Conservation (phyloP, 2,113 vertebrate species). For the Pollimyrus isidori region DNA sequence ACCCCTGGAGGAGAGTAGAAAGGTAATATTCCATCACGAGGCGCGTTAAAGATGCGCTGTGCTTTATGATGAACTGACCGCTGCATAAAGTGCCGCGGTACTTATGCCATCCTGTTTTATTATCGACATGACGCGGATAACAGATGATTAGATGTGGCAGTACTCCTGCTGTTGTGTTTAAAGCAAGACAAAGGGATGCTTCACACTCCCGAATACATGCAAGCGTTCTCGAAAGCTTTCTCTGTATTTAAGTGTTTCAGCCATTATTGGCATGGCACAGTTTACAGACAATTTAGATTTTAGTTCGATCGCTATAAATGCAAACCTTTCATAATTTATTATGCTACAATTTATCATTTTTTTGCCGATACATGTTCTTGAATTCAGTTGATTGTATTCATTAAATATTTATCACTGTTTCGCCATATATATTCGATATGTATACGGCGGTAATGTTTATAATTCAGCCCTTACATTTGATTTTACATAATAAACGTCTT, state of each 20-base stretch:
- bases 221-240: not conserved
- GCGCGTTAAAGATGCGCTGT: not conserved
- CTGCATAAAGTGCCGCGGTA: not conserved
- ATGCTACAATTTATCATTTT: not conserved
- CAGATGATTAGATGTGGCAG: not conserved
- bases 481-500: not conserved
- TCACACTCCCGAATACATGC: not conserved
- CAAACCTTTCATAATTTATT: not conserved
- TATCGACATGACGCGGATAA: not conserved
- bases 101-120: not conserved
- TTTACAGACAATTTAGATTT: not conserved
- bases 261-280: not conserved
- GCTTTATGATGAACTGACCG: not conserved
- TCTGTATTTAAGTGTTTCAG: not conserved
- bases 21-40: slow-evolving; percentile 3
- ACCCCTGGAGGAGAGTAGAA: not conserved
- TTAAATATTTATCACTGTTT: not conserved
- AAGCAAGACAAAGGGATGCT: not conserved
- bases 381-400: not conserved
- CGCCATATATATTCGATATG: not conserved
- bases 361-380: not conserved
- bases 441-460: not conserved
- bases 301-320: not conserved
- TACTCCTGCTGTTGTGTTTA: not conserved
- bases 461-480: not conserved